These are phyloP conservation scores for Astyanax mexicanus DNA, from an alignment of 2,797 vertebrate genomes.

Conservation along the genomic window DNA sequence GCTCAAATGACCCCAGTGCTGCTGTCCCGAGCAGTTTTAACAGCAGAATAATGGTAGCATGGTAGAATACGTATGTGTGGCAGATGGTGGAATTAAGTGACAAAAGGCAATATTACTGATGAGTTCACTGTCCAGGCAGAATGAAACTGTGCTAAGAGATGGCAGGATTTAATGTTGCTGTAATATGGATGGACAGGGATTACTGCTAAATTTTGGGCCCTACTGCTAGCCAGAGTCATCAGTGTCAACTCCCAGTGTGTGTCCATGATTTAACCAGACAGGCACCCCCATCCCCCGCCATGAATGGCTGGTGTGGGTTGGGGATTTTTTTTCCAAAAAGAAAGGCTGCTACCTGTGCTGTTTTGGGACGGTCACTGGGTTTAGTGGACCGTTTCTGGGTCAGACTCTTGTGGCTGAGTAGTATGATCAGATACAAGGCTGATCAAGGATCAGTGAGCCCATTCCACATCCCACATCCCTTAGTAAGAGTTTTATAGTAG, in stretches of 20 bases:
- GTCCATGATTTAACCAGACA: conserved; percentile 8
- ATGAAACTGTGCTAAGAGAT: conserved; percentile 11
- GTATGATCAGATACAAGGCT: background rate
- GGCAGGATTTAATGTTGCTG: conserved; percentile 29
- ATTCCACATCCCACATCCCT: background rate
- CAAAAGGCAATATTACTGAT: background rate
- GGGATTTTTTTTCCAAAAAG: background rate
- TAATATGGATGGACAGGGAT: conserved; percentile 25
- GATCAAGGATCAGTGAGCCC: background rate
- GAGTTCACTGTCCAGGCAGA: conserved; percentile 3
- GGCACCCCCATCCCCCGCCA: background rate
- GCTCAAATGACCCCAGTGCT: too few species aligned
- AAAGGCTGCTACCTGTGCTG: background rate
- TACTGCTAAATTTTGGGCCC: conserved; percentile 13
- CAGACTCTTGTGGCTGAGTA: background rate
- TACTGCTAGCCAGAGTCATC: conserved; percentile 1
- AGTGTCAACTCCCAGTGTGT: conserved; percentile 19
- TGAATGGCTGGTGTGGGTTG: conserved; percentile 1
- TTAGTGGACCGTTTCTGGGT: background rate
- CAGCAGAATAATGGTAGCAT: background rate
- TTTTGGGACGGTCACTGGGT: background rate
- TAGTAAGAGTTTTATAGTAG: background rate
- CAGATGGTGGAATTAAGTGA: background rate
- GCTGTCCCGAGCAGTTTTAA: too few species aligned
- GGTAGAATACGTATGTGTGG: background rate